Conservation (phyloP, 2,113 vertebrate genomes). For the Anas platyrhynchos region DNA sequence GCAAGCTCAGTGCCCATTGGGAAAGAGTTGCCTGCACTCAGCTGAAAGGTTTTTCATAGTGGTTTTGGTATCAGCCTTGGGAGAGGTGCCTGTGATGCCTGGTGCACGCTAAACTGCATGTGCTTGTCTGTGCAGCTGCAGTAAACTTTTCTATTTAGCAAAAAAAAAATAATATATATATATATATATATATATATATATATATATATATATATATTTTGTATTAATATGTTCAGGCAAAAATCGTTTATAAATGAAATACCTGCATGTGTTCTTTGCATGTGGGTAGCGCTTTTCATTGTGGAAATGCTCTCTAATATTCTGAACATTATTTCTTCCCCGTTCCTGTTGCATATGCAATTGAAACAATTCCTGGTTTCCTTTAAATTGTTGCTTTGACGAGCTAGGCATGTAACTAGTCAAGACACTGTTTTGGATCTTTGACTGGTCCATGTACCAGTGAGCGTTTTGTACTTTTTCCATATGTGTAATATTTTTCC, state of each 20-base stretch:
- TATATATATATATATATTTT: neutral
- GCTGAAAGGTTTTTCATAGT: neutral
- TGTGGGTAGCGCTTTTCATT: neutral
- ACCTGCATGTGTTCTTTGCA: neutral
- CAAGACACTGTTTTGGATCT: neutral
- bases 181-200: neutral
- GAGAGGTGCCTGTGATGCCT: neutral
- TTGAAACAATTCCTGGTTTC: neutral
- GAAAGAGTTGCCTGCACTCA: neutral
- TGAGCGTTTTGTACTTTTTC: neutral
- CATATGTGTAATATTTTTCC: constrained; percentile 1
- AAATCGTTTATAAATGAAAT: neutral
- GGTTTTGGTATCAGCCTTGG: neutral
- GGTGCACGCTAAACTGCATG: fast-evolving
- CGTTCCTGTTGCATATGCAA: neutral
- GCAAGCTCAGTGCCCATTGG: neutral
- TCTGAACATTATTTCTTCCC: neutral
- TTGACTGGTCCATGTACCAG: neutral
- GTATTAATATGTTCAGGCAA: neutral
- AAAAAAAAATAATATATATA: neutral
- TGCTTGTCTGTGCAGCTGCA: neutral
- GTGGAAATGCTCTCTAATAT: neutral
- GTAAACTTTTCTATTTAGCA: neutral
- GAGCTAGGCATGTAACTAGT: neutral
- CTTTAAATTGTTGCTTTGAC: neutral